These are phyloP conservation scores for Spodoptera exigua DNA, from an alignment of 2,888 invertebrate genomes.

Conservation along the genomic window DNA sequence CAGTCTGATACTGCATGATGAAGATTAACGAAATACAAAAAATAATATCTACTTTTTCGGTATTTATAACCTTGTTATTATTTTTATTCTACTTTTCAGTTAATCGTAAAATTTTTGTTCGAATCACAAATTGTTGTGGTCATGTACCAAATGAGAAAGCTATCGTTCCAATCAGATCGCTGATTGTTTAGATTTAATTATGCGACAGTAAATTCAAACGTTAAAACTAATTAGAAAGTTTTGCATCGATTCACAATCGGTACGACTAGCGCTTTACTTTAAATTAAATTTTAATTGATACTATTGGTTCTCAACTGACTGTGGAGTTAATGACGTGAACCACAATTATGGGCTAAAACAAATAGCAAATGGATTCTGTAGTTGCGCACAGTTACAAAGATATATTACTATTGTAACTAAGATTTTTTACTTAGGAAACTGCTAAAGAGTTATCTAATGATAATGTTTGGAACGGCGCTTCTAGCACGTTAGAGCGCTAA, in stretches of 20 bases:
- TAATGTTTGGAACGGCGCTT: slow-evolving; percentile 6
- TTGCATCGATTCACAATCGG: slow-evolving; percentile 11
- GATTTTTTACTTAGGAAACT: too few species aligned
- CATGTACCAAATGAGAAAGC: slow-evolving; percentile 28
- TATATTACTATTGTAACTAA: too few species aligned
- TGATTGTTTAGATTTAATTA: slow-evolving; percentile 15
- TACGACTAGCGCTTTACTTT: slow-evolving; percentile 14
- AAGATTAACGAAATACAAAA: neutral
- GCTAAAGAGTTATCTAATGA: slow-evolving; percentile 10
- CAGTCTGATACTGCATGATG: neutral
- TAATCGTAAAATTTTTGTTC: neutral
- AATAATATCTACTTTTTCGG: neutral
- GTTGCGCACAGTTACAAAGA: too few species aligned
- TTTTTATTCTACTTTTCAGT: too few species aligned
- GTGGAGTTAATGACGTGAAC: neutral
- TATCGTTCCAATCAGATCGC: slow-evolving; percentile 13
- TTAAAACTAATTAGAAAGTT: slow-evolving; percentile 44
- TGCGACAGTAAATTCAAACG: slow-evolving; percentile 25
- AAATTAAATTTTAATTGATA: slow-evolving; percentile 28
- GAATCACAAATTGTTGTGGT: slow-evolving; percentile 11
- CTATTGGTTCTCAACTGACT: slow-evolving; percentile 8
- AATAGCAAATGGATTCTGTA: neutral
- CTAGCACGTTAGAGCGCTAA: slow-evolving; percentile 19
- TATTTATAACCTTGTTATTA: too few species aligned
- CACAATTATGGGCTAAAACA: slow-evolving; percentile 2